Evolutionary conservation across 1,140 invertebrate species (phyloP).

Genomic region (Pseudoatta argentina): DNA sequence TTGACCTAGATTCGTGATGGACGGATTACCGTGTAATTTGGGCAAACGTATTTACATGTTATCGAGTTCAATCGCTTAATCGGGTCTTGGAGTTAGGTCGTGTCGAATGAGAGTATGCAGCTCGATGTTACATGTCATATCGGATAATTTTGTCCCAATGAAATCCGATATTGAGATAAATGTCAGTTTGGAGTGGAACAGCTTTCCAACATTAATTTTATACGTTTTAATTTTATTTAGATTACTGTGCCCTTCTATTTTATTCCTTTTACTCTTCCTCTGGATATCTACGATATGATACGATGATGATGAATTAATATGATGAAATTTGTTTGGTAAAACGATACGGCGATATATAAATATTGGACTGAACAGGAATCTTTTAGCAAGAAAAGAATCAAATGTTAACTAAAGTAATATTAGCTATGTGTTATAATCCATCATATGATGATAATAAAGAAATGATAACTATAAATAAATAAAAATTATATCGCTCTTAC

Average conservation of each 20-base stretch:
- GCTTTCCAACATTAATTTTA: constrained; percentile 11
- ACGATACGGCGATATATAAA: background rate
- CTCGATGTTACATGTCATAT: constrained; percentile 10
- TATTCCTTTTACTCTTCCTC: too few species aligned
- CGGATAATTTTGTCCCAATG: constrained; percentile 18
- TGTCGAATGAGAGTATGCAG: background rate
- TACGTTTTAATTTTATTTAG: constrained; percentile 15
- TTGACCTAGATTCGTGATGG: constrained; percentile 42
- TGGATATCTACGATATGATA: background rate
- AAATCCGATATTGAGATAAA: constrained; percentile 19
- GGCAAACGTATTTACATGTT: constrained; percentile 58
- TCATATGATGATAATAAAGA: background rate
- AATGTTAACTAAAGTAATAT: background rate
- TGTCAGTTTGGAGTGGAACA: constrained; percentile 7
- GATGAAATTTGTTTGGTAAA: background rate
- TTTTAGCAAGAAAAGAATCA: background rate
- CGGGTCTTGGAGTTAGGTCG: constrained; percentile 15
- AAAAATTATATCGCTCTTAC: background rate
- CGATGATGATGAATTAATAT: background rate
- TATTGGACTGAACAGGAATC: background rate
- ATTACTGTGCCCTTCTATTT: background rate
- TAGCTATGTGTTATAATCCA: background rate
- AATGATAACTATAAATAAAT: background rate
- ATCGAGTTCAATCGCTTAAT: constrained; percentile 55
- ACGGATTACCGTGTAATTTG: constrained; percentile 54